Base-by-base conservation (phyloP, 2,797 vertebrate genomes). In the Tadarida brasiliensis region DNA sequence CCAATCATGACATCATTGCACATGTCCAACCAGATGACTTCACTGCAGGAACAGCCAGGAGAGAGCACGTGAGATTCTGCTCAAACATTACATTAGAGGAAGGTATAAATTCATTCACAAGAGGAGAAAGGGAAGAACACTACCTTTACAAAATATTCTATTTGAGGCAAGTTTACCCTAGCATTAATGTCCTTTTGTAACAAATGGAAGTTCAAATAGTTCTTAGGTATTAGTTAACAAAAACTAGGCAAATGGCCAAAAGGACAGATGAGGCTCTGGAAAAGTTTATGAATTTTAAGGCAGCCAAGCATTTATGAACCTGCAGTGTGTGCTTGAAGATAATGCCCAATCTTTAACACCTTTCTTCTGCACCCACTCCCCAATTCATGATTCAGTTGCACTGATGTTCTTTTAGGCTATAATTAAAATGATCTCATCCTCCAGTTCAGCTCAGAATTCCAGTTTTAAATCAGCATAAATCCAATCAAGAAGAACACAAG, bases 381-480 rank as follows among this genome's bases (percentile, higher is more conserved):
- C 44, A 87, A 74, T 82, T 91, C 26, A 30, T 93, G 71, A 95
- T 95, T 96, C 84, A 94, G 65, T 65, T 87, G n/a, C 47, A 78
- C n/a, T 70, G 76, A 92, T 91, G 76, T 33, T 59, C 81, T 87
- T 87, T 95, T 68, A 81, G 47, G 33, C 73, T 95, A 11, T 95
- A 95, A 97, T 96, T 96, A 96, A 93, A 97, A 92, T 92, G 91
- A 96, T 93, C 84, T 77, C 57, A 90, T 85, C 81, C 35, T 87
- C 67, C 16, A 82, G 74, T 92, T 85, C 33, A 94, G 84, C 39
- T 92, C 65, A 96, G 90, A 94, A 85, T 92, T 95, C 93, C 30
- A 96, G 63, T 85, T 96, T 85, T 84, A 94, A 90, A 93, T 74
- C 71, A 80, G 63, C 63, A 74, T 7, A 19, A 94, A 94, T 80